Evolutionary conservation across 2,113 vertebrate species (phyloP).

Genomic region (Puntigrus tetrazona): DNA sequence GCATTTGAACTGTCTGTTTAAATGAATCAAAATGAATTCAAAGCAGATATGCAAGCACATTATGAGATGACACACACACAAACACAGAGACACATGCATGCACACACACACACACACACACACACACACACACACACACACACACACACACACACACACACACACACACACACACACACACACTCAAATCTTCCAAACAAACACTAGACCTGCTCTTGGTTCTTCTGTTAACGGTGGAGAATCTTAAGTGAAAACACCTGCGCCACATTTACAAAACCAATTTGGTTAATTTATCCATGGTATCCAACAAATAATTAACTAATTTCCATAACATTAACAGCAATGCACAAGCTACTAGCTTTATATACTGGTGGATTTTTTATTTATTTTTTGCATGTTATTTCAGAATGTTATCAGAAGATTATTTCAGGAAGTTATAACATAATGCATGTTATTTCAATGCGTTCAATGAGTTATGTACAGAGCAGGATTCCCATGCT

Average conservation of each 20-base stretch:
- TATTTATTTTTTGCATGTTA: too few relatives aligned
- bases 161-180: too few relatives aligned
- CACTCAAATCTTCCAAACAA: background rate
- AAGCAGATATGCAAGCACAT: background rate
- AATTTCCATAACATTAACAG: background rate
- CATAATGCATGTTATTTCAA: too few relatives aligned
- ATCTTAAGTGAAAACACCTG: background rate
- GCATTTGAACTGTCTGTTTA: background rate
- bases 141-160: too few relatives aligned
- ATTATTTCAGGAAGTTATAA: too few relatives aligned
- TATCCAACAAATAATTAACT: background rate
- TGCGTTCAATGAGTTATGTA: too few relatives aligned
- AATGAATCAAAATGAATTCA: background rate
- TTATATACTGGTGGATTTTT: background rate
- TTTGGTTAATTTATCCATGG: background rate
- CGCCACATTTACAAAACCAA: background rate
- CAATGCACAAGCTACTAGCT: background rate
- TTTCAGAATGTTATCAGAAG: too few relatives aligned
- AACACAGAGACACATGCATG: too few relatives aligned
- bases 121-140: background rate
- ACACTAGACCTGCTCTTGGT: background rate
- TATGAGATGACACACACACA: background rate
- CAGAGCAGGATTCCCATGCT: too few relatives aligned
- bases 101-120: too few relatives aligned
- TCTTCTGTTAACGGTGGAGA: background rate